A percentile compares a stretch with the other conserved stretches of the same genome.
Conservation (phyloP, 2,113 vertebrate genomes). For the Sander vitreus region DNA sequence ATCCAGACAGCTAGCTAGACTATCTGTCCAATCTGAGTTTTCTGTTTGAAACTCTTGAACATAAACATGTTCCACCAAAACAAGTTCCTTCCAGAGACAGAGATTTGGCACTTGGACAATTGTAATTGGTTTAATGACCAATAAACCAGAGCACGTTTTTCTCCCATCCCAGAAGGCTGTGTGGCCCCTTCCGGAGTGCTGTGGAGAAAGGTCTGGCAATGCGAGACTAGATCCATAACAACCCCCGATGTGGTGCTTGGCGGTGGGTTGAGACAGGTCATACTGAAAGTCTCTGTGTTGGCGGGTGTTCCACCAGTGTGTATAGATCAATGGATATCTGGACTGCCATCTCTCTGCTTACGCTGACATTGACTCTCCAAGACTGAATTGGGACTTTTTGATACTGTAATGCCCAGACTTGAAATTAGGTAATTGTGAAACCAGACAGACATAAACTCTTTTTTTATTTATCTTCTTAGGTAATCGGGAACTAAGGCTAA, state of each 20-base stretch:
- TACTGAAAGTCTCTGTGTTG: constrained; percentile 27
- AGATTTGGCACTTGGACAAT: too few species aligned
- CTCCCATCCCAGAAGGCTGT: too few species aligned
- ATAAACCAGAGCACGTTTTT: too few species aligned
- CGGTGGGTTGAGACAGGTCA: constrained; percentile 46
- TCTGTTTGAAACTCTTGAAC: too few species aligned
- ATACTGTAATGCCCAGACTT: constrained; percentile 14
- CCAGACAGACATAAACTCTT: constrained; percentile 8
- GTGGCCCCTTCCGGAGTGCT: too few species aligned
- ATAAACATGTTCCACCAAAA: too few species aligned
- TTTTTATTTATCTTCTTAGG: constrained; percentile 18
- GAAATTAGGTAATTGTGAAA: constrained; percentile 28
- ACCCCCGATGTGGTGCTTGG: constrained; percentile 55
- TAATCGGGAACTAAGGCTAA: not conserved
- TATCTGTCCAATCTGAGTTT: too few species aligned
- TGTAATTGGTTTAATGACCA: too few species aligned
- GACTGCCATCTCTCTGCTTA: constrained; percentile 12
- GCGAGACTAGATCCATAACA: not conserved
- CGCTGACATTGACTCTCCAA: not conserved
- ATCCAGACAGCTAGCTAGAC: too few species aligned
- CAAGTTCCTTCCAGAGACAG: too few species aligned
- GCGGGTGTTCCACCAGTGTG: constrained; percentile 66
- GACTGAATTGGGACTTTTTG: constrained; percentile 25
- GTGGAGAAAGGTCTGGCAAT: too few species aligned
- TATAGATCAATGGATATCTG: constrained; percentile 40